Base-by-base conservation (phyloP, 2,113 vertebrate genomes). In the Corythornis vintsioides region DNA sequence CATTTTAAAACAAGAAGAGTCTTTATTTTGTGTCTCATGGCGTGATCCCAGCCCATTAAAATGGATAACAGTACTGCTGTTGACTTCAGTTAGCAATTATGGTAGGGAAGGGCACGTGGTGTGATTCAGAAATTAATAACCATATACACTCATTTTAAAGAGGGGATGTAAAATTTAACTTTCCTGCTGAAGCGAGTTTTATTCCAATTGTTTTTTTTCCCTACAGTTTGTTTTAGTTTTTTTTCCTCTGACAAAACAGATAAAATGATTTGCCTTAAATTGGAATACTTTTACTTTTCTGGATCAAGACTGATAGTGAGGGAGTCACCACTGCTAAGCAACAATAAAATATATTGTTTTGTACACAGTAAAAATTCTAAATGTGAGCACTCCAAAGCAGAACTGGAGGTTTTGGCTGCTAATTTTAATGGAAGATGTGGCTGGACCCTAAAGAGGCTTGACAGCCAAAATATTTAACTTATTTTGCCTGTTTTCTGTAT, bases 11-110 rank as follows among this genome's bases (percentile, higher is more conserved):
- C 38, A 93, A 93, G 78, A 93, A 94, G 61, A 92, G 86, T 77
- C 92, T 96, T 92, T 94, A 94, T 93, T 95, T 92, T 94, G 86
- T 94, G 86, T 92, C 91, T 87, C 76, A 82, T 89, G 95, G 95
- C 5, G 25, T 93, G 90, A 93, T 94, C 93, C 90, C 86, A 93
- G 82, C 83, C 95, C 89, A 94, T 96, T 95, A 95, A 96, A 96
- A 95, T 93, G 89, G 87, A 92, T 96, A 89, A 80, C 91, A 92
- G 81, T 86, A 92, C 77, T 83, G 77, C 90, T 93, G 81, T 73
- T 94, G 92, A 93, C 84, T 96, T 89, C 86, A 79, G 74, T 91
- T 87, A 76, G 92, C 75, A 95, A 71, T 92, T 95, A 91, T 21
- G 91, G 72, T 80, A 96, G 82, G 76, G 67, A 74, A 80, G 91